phyloP scores from a whole-genome alignment of 1,140 invertebrate genomes.

The Agrilus planipennis region DNA sequence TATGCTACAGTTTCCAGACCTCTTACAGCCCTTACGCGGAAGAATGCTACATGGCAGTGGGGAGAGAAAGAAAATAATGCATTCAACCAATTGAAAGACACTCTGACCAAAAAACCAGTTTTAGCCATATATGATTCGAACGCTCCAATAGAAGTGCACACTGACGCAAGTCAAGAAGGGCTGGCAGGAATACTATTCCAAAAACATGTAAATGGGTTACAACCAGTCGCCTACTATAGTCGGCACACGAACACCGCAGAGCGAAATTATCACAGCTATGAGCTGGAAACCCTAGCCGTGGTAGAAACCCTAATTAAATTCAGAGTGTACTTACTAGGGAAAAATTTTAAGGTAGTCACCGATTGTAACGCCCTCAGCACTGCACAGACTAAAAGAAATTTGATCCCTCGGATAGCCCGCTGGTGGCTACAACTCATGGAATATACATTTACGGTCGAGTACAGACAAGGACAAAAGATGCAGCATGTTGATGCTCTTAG shows the following conservation, averaged over 20 bases:
- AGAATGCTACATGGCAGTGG: slow-evolving; percentile 1
- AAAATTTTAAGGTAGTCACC: slow-evolving; percentile 27
- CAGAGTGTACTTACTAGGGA: slow-evolving; percentile 28
- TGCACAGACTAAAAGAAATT: slow-evolving; percentile 15
- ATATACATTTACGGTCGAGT: slow-evolving; percentile 15
- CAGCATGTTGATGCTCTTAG: too few species aligned
- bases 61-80: not conserved
- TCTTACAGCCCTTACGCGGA: slow-evolving; percentile 7
- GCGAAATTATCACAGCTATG: slow-evolving; percentile 9
- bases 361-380: slow-evolving; percentile 22
- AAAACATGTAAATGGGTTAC: slow-evolving; percentile 3
- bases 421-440: slow-evolving; percentile 19
- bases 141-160: slow-evolving; percentile 1
- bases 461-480: not conserved
- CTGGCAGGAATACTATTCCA: slow-evolving; percentile 13
- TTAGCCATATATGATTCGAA: not conserved
- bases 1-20: slow-evolving; percentile 7
- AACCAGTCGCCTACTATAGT: too few species aligned
- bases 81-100: slow-evolving; percentile 1
- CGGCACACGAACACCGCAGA: too few species aligned
- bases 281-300: slow-evolving; percentile 20
- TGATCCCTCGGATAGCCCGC: slow-evolving; percentile 13
- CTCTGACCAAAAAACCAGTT: not conserved
- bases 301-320: slow-evolving; percentile 9
- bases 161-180: slow-evolving; percentile 1